Base-by-base conservation (phyloP, 2,113 vertebrate species). In the Cygnus buccinator region DNA sequence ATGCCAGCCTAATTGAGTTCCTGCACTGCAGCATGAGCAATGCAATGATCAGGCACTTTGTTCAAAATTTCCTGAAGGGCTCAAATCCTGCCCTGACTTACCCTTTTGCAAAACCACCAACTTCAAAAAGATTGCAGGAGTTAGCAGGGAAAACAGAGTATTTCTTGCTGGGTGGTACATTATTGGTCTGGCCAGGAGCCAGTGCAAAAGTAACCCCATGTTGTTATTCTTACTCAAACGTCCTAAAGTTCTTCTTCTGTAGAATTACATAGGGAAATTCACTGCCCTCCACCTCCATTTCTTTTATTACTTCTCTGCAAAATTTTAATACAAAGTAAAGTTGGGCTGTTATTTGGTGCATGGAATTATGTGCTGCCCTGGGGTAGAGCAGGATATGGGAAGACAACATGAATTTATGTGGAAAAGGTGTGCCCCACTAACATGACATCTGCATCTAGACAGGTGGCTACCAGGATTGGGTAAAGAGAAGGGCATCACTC, bases 101-200 rank as follows among this genome's bases (percentile, higher is more conserved):
- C 61, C 17, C 55, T 55, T 87, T 68, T 52, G 57, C 41, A 90
- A 95, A 92, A 63, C 68, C 72, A 87, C 21, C 62, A 61, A 78
- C 76, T 94, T 89, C 83, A 76, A 90, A 95, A 75, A 29, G 65
- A 63, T 85, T 71, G 61, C 62, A 66, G 10, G 29, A 52, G 72
- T 90, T 93, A 94, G 73, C 83, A 89, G 80, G 7, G 20, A 75
- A 90, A 94, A 1, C 76, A 81, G 74, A 70, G 50, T 65, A 75
- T 78, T 94, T 96, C 93, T 90, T 81, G 61, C 83, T 92, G 93
- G 68, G 83, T 93, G 79, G 72, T 89, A 75, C 72, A 71, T 86
- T 50, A 95, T 41, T 77, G 88, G 74, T 65, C 91, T 93, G 89
- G 77, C 77, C 66, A 96, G 70, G 54, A 89, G 74, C 91, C 89